phyloP scores from a whole-genome alignment of 2,888 invertebrate species.

The Polydrusus pterygomalis region DNA sequence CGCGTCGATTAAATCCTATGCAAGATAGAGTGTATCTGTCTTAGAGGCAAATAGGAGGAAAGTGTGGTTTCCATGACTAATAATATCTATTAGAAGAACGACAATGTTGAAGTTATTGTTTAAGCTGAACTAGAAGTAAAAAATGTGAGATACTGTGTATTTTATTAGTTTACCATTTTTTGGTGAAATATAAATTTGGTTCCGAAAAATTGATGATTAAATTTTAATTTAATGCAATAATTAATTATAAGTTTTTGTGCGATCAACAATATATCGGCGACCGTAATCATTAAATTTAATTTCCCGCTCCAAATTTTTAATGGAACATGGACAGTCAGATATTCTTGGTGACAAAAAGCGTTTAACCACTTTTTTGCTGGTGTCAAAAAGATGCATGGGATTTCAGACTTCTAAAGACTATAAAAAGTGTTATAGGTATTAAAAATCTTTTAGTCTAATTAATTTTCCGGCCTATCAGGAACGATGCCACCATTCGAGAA shows the following conservation, averaged over 20 bases:
- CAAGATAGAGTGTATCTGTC: background rate
- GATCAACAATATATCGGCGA: slow-evolving; percentile 33
- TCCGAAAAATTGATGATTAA: slow-evolving; percentile 53
- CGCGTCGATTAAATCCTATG: background rate
- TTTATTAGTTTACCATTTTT: slow-evolving; percentile 36
- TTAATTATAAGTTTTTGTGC: slow-evolving; percentile 49
- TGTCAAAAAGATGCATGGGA: too few species aligned
- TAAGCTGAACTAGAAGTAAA: slow-evolving; percentile 16
- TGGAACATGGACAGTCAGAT: slow-evolving; percentile 5
- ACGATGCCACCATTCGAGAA: slow-evolving; percentile 13
- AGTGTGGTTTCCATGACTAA: slow-evolving; percentile 26
- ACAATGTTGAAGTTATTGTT: slow-evolving; percentile 28
- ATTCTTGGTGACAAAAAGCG: slow-evolving; percentile 37
- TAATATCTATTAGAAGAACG: slow-evolving; percentile 26
- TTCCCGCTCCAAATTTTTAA: slow-evolving; percentile 50
- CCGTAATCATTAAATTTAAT: slow-evolving; percentile 45
- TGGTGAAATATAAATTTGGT: slow-evolving; percentile 45
- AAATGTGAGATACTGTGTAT: slow-evolving; percentile 30
- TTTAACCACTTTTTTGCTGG: background rate
- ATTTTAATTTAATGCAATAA: slow-evolving; percentile 56
- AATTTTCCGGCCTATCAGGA: background rate
- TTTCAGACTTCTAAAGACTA: too few species aligned
- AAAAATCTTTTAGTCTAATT: background rate
- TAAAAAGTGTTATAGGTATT: too few species aligned
- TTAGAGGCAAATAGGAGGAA: background rate